Conservation (phyloP, 1,140 invertebrate species). For the Caenorhabditis tropicalis region DNA sequence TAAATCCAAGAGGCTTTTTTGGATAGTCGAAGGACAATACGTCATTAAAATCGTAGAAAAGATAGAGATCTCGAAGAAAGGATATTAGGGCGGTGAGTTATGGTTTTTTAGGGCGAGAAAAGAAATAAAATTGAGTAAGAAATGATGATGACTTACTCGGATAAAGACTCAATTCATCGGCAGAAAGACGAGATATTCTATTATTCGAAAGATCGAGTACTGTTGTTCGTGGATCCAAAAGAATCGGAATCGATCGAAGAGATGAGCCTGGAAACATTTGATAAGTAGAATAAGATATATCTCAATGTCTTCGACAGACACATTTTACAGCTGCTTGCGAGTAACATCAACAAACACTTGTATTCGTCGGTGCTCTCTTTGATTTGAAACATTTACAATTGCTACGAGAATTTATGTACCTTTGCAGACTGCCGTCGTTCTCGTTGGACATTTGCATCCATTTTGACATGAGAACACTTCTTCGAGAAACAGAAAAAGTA, state of each 20-base stretch:
- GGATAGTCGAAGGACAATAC: conserved; percentile 14
- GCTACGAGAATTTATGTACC: conserved; percentile 8
- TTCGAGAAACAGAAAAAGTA: neutral
- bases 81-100: neutral
- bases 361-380: neutral
- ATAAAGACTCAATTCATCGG: conserved; percentile 51
- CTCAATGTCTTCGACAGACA: neutral
- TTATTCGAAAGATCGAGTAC: conserved; percentile 49
- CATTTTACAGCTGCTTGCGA: neutral
- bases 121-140: neutral
- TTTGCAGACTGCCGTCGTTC: conserved; percentile 29
- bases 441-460: conserved; percentile 19
- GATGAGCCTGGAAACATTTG: conserved; percentile 2
- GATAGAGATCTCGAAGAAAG: neutral
- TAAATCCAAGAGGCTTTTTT: neutral
- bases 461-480: neutral
- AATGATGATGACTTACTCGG: conserved; percentile 50
- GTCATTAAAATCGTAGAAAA: conserved; percentile 11
- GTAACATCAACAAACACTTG: neutral
- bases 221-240: conserved; percentile 43
- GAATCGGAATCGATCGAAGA: conserved; percentile 47
- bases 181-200: conserved; percentile 25
- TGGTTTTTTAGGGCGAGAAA: conserved; percentile 33
- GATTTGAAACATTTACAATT: neutral
- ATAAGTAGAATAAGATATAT: neutral